Percentiles rank a stretch among this genome's conserved stretches.
These are phyloP conservation scores for Serranochromis macrocephalus DNA, from an alignment of 2,113 vertebrate species.

Conservation along the genomic window DNA sequence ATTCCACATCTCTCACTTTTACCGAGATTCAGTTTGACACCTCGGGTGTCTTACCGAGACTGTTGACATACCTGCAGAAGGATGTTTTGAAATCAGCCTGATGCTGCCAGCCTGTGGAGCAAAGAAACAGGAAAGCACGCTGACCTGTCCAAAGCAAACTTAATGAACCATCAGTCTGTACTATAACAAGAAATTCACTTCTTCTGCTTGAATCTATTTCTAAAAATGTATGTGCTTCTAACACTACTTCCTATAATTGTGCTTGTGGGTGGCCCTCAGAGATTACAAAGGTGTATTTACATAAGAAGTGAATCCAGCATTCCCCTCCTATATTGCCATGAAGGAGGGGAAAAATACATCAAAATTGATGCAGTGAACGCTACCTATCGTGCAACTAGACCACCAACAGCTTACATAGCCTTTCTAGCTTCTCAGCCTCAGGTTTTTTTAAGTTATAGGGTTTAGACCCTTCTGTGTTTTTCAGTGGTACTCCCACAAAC, in stretches of 20 bases:
- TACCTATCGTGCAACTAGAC: not conserved
- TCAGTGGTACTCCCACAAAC: not conserved
- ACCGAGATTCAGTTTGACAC: not conserved
- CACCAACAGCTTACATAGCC: not conserved
- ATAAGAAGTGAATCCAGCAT: not conserved
- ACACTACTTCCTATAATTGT: not conserved
- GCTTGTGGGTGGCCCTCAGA: not conserved
- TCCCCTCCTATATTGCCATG: not conserved
- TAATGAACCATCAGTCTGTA: not conserved
- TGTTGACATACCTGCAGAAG: not conserved
- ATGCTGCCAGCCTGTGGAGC: conserved; percentile 15
- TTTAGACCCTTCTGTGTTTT: not conserved
- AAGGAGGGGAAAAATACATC: not conserved
- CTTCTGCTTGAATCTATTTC: not conserved
- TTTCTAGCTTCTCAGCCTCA: not conserved
- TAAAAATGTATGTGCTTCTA: not conserved
- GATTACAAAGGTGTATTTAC: not conserved
- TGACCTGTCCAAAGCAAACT: not conserved
- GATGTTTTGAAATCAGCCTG: conserved; percentile 13
- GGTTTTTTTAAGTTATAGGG: not conserved
- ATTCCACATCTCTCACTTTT: not conserved
- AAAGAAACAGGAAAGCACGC: not conserved
- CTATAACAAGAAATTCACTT: not conserved
- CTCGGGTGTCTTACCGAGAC: not conserved
- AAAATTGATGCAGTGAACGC: not conserved